Evolutionary conservation across 2,113 vertebrate genomes (phyloP).

Genomic region (Puffinus mauretanicus): DNA sequence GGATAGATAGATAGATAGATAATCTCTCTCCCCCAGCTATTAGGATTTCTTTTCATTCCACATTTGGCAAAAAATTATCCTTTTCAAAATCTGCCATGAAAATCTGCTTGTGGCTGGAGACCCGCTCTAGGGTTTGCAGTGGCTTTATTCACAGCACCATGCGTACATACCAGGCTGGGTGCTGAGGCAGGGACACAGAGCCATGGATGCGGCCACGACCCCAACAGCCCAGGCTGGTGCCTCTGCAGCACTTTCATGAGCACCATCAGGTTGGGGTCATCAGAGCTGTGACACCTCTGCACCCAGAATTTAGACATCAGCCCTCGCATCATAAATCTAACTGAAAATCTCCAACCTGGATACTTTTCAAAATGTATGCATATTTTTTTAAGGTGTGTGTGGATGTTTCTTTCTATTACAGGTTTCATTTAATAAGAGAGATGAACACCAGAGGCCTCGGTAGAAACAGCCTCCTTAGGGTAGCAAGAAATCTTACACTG

Average conservation of each 20-base stretch:
- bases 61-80: background rate
- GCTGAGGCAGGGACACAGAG: background rate
- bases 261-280: fast-evolving
- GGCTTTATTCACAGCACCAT: background rate
- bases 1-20: background rate
- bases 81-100: background rate
- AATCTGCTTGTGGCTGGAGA: background rate
- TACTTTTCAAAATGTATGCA: background rate
- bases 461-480: background rate
- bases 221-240: background rate
- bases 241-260: background rate
- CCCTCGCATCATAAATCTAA: background rate
- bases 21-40: background rate
- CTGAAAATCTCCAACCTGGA: background rate
- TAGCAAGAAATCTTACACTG: background rate
- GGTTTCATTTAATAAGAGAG: slow-evolving; percentile 9
- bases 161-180: fast-evolving
- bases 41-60: background rate
- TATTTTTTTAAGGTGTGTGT: background rate
- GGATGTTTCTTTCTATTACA: background rate
- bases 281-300: background rate
- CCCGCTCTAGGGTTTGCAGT: background rate
- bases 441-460: background rate
- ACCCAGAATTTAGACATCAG: background rate
- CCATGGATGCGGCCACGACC: fast-evolving